These are phyloP conservation scores for Apocrypta bakeri DNA, from an alignment of 1,140 invertebrate genomes.

Conservation along the genomic window DNA sequence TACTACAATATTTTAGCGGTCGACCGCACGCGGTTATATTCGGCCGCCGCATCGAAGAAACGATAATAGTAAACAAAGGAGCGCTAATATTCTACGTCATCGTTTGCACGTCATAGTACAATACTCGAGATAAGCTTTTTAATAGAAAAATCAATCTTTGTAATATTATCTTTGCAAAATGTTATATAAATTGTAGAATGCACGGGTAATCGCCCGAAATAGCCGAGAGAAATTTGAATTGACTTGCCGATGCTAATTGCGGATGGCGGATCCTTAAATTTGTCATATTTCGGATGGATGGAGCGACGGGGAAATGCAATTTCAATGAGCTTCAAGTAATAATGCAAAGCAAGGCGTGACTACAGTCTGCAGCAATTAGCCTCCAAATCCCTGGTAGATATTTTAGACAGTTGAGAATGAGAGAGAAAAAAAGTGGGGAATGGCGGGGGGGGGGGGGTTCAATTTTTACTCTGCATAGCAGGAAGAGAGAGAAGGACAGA, in stretches of 20 bases:
- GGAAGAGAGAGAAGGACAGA: no score
- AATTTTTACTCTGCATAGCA: slow-evolving; percentile 32
- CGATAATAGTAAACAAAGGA: neutral
- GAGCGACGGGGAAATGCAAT: neutral
- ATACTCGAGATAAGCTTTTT: neutral
- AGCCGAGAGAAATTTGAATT: neutral
- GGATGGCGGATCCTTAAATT: neutral
- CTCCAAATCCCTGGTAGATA: slow-evolving; percentile 6
- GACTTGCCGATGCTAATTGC: slow-evolving; percentile 21
- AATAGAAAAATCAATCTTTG: neutral
- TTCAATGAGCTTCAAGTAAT: neutral
- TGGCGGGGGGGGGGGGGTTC: slow-evolving; percentile 41
- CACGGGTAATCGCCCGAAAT: neutral
- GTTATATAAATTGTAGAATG: neutral
- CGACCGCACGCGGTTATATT: neutral
- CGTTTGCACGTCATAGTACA: no score
- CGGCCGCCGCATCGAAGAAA: slow-evolving; percentile 20
- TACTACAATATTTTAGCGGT: no score
- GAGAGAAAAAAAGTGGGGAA: no score
- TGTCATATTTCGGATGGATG: slow-evolving; percentile 12
- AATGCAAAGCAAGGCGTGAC: neutral
- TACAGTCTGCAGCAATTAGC: slow-evolving; percentile 26
- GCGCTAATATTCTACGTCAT: slow-evolving; percentile 24
- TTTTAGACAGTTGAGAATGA: neutral
- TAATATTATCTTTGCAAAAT: neutral